Evolutionary conservation across 2,888 invertebrate species (phyloP).

Genomic region (Azorinus chamasolen): DNA sequence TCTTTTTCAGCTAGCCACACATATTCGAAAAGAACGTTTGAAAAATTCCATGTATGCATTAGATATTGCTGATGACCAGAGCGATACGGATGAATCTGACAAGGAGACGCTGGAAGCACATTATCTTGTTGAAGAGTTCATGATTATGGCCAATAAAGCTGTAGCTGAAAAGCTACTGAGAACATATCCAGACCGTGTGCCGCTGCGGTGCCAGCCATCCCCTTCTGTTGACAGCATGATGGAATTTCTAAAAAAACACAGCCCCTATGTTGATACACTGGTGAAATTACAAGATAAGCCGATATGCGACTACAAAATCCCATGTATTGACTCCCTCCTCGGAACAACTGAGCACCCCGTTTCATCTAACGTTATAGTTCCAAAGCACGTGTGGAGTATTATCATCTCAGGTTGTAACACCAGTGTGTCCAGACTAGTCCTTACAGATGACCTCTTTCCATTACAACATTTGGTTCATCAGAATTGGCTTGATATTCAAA

Average conservation of each 20-base stretch:
- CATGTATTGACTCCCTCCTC: background rate
- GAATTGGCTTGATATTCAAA: constrained; percentile 46
- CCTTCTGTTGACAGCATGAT: constrained; percentile 30
- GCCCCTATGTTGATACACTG: constrained; percentile 20
- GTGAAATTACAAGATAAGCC: constrained; percentile 34
- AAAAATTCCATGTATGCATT: constrained; percentile 39
- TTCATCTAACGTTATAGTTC: background rate
- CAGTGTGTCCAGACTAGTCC: constrained; percentile 12
- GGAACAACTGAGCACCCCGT: background rate
- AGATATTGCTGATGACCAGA: constrained; percentile 14
- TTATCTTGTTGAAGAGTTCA: constrained; percentile 61
- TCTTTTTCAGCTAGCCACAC: constrained; percentile 41
- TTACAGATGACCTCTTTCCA: constrained; percentile 44
- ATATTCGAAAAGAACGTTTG: constrained; percentile 41
- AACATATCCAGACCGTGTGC: constrained; percentile 35
- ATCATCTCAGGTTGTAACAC: background rate
- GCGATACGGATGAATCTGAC: constrained; percentile 14
- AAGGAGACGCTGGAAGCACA: constrained; percentile 44
- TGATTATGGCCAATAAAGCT: constrained; percentile 54
- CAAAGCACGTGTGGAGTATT: background rate
- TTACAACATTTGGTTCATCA: constrained; percentile 39
- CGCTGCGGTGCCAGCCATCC: constrained; percentile 47
- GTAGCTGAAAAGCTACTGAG: constrained; percentile 42
- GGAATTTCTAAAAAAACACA: constrained; percentile 36
- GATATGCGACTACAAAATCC: background rate